Conservation (phyloP, 2,113 vertebrate genomes). For the Brienomyrus longianalis region DNA sequence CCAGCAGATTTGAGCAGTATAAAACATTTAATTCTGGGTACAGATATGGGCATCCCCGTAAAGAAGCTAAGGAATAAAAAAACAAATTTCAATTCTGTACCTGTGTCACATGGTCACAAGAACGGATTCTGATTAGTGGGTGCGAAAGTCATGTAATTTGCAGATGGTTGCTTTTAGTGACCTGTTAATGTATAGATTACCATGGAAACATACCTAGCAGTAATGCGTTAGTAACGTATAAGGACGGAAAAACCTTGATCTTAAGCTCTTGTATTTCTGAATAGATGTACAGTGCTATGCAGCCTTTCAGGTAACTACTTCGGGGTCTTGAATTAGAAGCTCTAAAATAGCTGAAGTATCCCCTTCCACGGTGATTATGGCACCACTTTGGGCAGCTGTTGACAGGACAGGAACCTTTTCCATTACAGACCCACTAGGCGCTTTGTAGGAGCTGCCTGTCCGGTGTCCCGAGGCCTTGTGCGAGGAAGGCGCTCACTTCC, state of each 20-base stretch:
- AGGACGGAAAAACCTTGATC: neutral
- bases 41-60: neutral
- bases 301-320: neutral
- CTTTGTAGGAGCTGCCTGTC: constrained; percentile 18
- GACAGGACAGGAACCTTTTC: neutral
- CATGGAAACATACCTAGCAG: neutral
- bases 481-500: constrained; percentile 27
- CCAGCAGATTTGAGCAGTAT: neutral
- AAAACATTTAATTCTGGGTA: neutral
- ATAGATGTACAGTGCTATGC: neutral
- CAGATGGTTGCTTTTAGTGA: neutral
- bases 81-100: neutral
- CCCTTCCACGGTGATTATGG: neutral
- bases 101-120: neutral
- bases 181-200: neutral
- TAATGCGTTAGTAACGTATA: neutral
- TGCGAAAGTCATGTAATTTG: neutral
- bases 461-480: constrained; percentile 19
- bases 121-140: neutral
- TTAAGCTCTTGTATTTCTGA: neutral
- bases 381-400: neutral
- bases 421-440: neutral
- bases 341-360: neutral
- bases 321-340: neutral
- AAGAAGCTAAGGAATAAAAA: neutral